Percentiles rank a stretch among this genome's conserved stretches.
These are phyloP conservation scores for Rhincodon typus DNA, from an alignment of 2,797 vertebrate species.

Conservation along the genomic window DNA sequence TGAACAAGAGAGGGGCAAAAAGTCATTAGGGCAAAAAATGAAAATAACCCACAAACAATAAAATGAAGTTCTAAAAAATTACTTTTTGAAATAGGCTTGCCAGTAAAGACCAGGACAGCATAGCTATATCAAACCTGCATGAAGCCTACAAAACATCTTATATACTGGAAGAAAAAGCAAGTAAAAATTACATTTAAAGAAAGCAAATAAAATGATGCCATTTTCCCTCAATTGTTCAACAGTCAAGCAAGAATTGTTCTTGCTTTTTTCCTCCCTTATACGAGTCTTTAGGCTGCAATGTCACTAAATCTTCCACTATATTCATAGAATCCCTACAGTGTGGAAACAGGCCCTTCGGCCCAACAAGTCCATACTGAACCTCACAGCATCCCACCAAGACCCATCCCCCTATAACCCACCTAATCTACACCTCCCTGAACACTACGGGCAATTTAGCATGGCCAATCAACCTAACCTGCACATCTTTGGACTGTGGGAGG, in stretches of 20 bases:
- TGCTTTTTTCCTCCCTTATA: not conserved
- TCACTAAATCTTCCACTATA: too few relatives aligned
- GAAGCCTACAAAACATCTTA: not conserved
- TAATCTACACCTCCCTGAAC: too few relatives aligned
- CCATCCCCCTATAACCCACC: too few relatives aligned
- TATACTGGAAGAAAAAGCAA: not conserved
- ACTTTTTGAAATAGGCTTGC: not conserved
- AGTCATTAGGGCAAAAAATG: not conserved
- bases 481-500: too few relatives aligned
- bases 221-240: not conserved
- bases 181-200: not conserved
- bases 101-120: not conserved
- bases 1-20: slow-evolving; percentile 44
- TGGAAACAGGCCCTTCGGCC: too few relatives aligned
- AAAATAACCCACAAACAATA: not conserved
- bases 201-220: not conserved
- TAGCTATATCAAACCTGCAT: not conserved
- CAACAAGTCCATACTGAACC: too few relatives aligned
- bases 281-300: not conserved
- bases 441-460: too few relatives aligned
- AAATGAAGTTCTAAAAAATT: slow-evolving; percentile 30
- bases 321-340: too few relatives aligned
- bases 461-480: too few relatives aligned
- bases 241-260: not conserved
- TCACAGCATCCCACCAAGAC: too few relatives aligned